A percentile compares a stretch with the other conserved stretches of the same genome.
phyloP scores from a whole-genome alignment of 2,113 vertebrate species.

The Corythaeola cristata region DNA sequence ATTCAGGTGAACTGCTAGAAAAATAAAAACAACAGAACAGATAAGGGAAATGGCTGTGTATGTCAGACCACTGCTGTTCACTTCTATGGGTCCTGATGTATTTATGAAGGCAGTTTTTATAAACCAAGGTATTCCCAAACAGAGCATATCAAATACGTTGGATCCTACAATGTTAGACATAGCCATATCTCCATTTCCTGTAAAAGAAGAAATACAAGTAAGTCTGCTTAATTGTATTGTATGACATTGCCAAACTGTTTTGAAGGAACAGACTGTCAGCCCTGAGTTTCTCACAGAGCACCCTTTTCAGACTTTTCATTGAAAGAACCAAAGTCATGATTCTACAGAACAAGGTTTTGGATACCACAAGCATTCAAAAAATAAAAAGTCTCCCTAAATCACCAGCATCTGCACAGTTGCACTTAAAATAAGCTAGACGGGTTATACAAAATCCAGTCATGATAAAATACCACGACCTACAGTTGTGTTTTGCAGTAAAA shows the following conservation, averaged over 20 bases:
- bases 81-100: conserved; percentile 81
- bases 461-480: conserved; percentile 42
- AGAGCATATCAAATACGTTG: conserved; percentile 96
- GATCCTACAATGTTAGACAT: conserved; percentile 98
- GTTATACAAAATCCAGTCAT: conserved; percentile 6
- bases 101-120: conserved; percentile 91
- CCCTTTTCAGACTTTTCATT: neutral
- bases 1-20: conserved; percentile 87
- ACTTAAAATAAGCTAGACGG: conserved; percentile 41
- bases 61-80: conserved; percentile 89
- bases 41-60: conserved; percentile 88
- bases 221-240: neutral
- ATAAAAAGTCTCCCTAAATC: conserved; percentile 32
- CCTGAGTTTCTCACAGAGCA: neutral
- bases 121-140: conserved; percentile 95
- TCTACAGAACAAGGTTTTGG: neutral
- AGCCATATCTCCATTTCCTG: conserved; percentile 98
- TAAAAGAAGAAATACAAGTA: conserved; percentile 43
- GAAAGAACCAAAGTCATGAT: neutral
- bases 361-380: neutral
- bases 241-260: conserved; percentile 27
- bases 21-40: conserved; percentile 89
- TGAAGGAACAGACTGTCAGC: conserved; percentile 20
- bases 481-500: conserved; percentile 48
- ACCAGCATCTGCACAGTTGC: conserved; percentile 59